Evolutionary conservation across 2,888 invertebrate genomes (phyloP).

Genomic region (Gisinianus flammeolus): DNA sequence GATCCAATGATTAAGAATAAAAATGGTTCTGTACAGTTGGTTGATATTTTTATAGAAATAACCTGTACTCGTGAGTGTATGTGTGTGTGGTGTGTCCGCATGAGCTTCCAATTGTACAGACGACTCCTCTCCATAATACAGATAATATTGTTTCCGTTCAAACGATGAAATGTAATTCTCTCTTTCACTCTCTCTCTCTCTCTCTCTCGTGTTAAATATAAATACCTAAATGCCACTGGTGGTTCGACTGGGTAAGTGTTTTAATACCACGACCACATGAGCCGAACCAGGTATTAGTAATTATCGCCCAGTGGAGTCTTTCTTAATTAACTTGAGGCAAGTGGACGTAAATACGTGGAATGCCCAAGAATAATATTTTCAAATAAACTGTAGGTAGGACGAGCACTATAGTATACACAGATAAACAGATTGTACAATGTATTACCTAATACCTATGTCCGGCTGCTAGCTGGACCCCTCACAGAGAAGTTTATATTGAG

Average conservation of each 20-base stretch:
- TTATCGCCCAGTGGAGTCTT: constrained; percentile 31
- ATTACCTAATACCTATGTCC: no score
- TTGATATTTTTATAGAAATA: background rate
- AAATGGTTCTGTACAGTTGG: background rate
- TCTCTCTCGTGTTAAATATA: background rate
- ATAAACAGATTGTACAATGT: no score
- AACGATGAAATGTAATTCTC: no score
- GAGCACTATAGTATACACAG: no score
- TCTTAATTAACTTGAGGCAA: constrained; percentile 25
- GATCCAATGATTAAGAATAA: constrained; percentile 17
- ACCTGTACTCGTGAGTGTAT: background rate
- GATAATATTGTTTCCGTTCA: no score
- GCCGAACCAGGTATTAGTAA: constrained; percentile 20
- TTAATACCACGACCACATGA: background rate
- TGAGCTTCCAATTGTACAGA: background rate
- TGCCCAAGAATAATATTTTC: background rate
- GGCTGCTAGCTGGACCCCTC: background rate
- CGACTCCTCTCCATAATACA: no score
- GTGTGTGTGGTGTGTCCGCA: background rate
- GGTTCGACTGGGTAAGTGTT: background rate
- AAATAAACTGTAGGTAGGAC: background rate
- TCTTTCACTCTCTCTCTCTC: background rate
- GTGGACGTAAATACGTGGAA: background rate
- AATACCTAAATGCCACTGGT: constrained; percentile 20
- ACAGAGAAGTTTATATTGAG: background rate